A percentile compares a stretch with the other conserved stretches of the same genome.
phyloP scores from a whole-genome alignment of 2,888 invertebrate species.

The Anorthoa munda region DNA sequence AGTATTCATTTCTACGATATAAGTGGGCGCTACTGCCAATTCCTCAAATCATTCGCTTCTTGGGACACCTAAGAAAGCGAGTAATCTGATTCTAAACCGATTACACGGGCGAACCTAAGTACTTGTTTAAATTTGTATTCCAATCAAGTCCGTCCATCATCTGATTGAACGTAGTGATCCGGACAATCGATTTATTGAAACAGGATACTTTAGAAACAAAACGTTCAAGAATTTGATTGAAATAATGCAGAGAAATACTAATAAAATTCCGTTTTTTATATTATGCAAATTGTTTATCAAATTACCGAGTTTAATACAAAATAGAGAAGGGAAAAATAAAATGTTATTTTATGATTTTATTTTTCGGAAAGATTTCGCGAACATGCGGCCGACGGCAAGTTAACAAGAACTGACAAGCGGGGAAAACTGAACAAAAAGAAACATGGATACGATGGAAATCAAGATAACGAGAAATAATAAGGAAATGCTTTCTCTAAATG shows the following conservation, averaged over 20 bases:
- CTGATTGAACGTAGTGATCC: constrained; percentile 58
- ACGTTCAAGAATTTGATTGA: constrained; percentile 21
- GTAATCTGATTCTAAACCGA: constrained; percentile 48
- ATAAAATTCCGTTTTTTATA: background rate
- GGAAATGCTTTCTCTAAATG: constrained; percentile 38
- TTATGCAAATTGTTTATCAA: background rate
- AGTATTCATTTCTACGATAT: constrained; percentile 17
- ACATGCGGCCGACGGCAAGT: constrained; percentile 40
- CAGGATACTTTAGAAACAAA: constrained; percentile 28
- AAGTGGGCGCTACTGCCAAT: constrained; percentile 4
- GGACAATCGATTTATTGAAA: constrained; percentile 50
- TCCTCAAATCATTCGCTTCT: constrained; percentile 7
- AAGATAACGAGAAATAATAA: constrained; percentile 50
- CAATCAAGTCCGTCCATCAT: constrained; percentile 38
- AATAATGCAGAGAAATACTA: constrained; percentile 8
- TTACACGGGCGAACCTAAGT: constrained; percentile 46
- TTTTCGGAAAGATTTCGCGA: constrained; percentile 5
- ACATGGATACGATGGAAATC: constrained; percentile 45
- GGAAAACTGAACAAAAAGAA: constrained; percentile 35
- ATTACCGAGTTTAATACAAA: background rate
- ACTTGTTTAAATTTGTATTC: constrained; percentile 58
- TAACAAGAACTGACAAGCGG: constrained; percentile 35
- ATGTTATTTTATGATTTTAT: background rate
- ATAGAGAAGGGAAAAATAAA: background rate
- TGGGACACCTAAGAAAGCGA: constrained; percentile 36